Base-by-base conservation (phyloP, 1,140 invertebrate genomes). In the Venturia canescens region DNA sequence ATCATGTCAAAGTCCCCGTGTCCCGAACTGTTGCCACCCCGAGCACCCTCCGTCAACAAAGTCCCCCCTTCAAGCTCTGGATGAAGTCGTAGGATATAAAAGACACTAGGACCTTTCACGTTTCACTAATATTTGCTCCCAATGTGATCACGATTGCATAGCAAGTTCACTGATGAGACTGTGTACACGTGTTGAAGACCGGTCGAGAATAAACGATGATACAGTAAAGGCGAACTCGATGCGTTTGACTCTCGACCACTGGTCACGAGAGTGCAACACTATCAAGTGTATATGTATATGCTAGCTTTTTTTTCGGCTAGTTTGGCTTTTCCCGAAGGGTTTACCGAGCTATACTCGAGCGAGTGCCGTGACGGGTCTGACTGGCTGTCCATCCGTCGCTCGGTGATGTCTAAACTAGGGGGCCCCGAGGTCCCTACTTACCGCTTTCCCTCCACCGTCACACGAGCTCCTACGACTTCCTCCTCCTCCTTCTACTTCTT, bases 391-490 rank as follows among this genome's bases (percentile, higher is more conserved):
- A 92, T 92, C 90, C 91, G 90, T 91, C 90, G 90, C 87, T 89
- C 86, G 83, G 88, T 92, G 91, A 92, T 91, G 90, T 92, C 91
- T 92, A 92, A 92, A 92, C 90, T 92, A 91, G 87, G 86, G 88
- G 84, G 75, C 21, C 72, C 85, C 83, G 84, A 84, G 86, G 87
- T 90, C 89, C 89, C 88, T 90, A 89, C 90, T 91, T 89, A 89
- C 87, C 83, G 84, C 88, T 80, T 79, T 85, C 89, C 86, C 87
- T 84, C 82, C 87, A 85, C 88, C 86, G 48, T 26, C 53, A n/a
- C 53, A 60, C 71, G 69, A 63, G 57, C 31, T 34, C 34, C 29
- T 77, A n/a, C 57, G 53, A 38, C 75, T 27, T 16, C 31, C 81
- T 85, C 71, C 81, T 86, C 86, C 87, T 84, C 60, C 78, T 77